phyloP scores from a whole-genome alignment of 2,113 vertebrate genomes.

The Bos taurus region DNA sequence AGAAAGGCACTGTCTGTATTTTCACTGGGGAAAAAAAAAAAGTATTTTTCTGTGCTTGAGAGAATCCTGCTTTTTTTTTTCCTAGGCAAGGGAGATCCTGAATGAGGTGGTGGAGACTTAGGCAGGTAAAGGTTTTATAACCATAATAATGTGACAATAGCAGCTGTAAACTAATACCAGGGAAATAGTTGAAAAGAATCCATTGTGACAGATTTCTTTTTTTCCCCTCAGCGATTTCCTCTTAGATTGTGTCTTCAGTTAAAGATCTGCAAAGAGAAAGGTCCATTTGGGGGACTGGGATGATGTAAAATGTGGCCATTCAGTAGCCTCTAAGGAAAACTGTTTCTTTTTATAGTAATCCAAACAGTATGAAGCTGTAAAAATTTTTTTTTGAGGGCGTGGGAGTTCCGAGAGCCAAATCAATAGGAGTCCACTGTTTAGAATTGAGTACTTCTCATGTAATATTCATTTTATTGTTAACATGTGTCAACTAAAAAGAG shows the following conservation, averaged over 20 bases:
- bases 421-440: background rate
- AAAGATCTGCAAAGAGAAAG: background rate
- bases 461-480: background rate
- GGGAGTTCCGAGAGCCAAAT: background rate
- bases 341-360: background rate
- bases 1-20: background rate
- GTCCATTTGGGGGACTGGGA: fast-evolving
- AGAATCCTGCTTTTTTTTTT: background rate
- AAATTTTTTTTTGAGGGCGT: background rate
- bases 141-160: background rate
- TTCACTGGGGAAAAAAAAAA: background rate
- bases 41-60: background rate
- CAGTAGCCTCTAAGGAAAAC: background rate
- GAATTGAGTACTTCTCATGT: background rate
- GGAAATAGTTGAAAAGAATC: background rate
- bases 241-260: background rate
- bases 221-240: background rate
- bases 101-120: background rate
- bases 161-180: background rate
- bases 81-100: background rate
- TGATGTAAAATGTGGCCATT: background rate
- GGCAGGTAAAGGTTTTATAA: background rate
- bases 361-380: background rate
- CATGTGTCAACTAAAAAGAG: background rate
- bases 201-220: background rate